Evolutionary conservation across 2,888 invertebrate genomes (phyloP), one percentile per base, ranked within the genome.

Genomic region (Xestia ashworthii): DNA sequence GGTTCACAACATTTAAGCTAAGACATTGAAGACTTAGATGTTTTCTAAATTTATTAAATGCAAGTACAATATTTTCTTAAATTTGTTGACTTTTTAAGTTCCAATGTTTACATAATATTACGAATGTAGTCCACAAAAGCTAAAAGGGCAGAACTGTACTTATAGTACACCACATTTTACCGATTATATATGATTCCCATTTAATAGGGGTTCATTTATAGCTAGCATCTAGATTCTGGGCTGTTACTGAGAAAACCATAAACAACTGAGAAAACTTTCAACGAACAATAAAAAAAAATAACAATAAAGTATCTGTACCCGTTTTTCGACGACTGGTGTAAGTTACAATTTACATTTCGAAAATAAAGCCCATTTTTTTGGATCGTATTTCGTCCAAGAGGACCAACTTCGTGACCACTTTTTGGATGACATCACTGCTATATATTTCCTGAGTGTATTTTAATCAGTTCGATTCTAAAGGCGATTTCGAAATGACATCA

Each of bases 401-500:
- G 50, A 48, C 72, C 62, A 53, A 70, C 19, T 0, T 62, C 41
- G 65, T 9, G 41, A 67, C 65, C 68, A 41, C 32, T 46, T 69
- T 62, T 62, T 12, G 44, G 58, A 78, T 84, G 84, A 84, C 83
- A 84, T 84, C 84, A 84, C 67, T 71, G 53, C 65, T 74, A 73
- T 71, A 72, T 70, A 67, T 78, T 62, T 71, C 46, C 53, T 48
- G 53, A 74, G 71, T 58, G 60, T 67, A 75, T 79, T 79, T 82
- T 60, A 65, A 75, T 74, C 70, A 76, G 71, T 65, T 69, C 53
- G 41, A 41, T n/a, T 62, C 41, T 38, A 68, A 70, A 76, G 55
- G 68, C 32, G 48, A 62, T 85, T 82, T 88, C 71, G 83, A 80
- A 75, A 84, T 87, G 87, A 88, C 88, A 77, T 88, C 88, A 87